Base-by-base conservation (phyloP, 2,113 vertebrate species). In the Brachyhypopomus occidentalis region DNA sequence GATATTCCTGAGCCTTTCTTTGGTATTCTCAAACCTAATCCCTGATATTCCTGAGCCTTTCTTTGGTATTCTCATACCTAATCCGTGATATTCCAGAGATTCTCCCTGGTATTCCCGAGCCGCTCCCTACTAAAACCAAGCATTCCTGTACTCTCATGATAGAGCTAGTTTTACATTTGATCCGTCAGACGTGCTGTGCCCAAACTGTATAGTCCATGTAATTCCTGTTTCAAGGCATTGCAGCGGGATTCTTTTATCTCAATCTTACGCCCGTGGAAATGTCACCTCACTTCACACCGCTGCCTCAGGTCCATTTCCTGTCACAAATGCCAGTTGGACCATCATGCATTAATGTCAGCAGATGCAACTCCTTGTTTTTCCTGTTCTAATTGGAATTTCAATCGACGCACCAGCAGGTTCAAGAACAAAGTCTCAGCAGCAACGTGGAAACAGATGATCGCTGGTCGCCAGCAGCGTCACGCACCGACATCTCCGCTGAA, bases 321-420 rank as follows among this genome's bases (percentile, higher is more conserved):
- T 62, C 72, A 67, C 17, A 75, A 20, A 62, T 27, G 73, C 63
- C 20, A 34, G 7, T 30, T 41, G 11, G 23, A 22, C 17, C n/a
- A 52, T 3, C 19, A 11, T 52, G 69, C 63, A 67, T 77, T 59
- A 84, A 87, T 62, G 75, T 88, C 83, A 88, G 79, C 71, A 79
- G 86, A 82, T 88, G 83, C 82, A 80, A 20, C 45, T 80, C 52
- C 79, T 80, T 78, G 75, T 90, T 85, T 85, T 85, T 75, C 66
- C 62, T 60, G 69, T 89, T 88, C 72, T 91, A 90, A 91, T 91
- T 90, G 86, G 86, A 89, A 91, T 90, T 88, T 88, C 88, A 91
- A 93, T 93, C 90, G 88, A 86, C 83, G 83, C 81, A 86, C 88
- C 89, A 89, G 91, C 91, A 89, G 83, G 62, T 74, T 77, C 82